Conservation (phyloP, 35 echinoderm and acorn worm species). For the Ophioderma brevispina region DNA sequence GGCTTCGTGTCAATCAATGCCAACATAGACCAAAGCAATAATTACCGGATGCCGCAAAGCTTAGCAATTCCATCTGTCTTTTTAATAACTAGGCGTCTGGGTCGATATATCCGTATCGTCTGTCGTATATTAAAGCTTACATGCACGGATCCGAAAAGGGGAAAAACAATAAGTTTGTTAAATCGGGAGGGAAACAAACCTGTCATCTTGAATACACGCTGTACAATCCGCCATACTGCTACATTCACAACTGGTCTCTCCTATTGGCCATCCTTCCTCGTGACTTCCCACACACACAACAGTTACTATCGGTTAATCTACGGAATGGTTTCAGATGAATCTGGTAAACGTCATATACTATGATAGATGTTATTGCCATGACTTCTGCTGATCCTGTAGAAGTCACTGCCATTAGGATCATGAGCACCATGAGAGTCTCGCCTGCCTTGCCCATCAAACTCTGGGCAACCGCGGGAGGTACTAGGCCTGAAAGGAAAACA, state of each 20-base stretch:
- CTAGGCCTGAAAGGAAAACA: conserved; percentile 53
- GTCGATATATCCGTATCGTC: too few relatives aligned
- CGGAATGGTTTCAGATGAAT: conserved; percentile 87
- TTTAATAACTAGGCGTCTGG: too few relatives aligned
- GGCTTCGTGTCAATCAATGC: too few relatives aligned
- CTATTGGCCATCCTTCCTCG: conserved; percentile 70
- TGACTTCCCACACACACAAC: conserved; percentile 83
- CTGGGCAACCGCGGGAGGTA: conserved; percentile 75
- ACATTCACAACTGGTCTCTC: conserved; percentile 62
- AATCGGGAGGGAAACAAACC: too few relatives aligned
- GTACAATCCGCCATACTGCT: conserved; percentile 62
- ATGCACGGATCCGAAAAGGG: too few relatives aligned
- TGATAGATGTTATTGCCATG: conserved; percentile 94
- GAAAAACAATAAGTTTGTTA: too few relatives aligned
- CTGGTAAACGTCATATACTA: conserved; percentile 93
- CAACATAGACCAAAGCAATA: too few relatives aligned
- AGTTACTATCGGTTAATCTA: conserved; percentile 66
- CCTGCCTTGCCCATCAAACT: conserved; percentile 72
- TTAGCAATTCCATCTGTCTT: too few relatives aligned
- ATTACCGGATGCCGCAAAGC: too few relatives aligned
- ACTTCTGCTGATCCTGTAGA: conserved; percentile 94
- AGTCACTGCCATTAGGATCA: conserved; percentile 94
- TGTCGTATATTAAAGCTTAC: too few relatives aligned
- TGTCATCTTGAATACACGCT: conserved; percentile 56
- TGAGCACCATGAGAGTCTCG: conserved; percentile 71